phyloP scores from a whole-genome alignment of 1,140 invertebrate genomes.

The Varroa destructor region DNA sequence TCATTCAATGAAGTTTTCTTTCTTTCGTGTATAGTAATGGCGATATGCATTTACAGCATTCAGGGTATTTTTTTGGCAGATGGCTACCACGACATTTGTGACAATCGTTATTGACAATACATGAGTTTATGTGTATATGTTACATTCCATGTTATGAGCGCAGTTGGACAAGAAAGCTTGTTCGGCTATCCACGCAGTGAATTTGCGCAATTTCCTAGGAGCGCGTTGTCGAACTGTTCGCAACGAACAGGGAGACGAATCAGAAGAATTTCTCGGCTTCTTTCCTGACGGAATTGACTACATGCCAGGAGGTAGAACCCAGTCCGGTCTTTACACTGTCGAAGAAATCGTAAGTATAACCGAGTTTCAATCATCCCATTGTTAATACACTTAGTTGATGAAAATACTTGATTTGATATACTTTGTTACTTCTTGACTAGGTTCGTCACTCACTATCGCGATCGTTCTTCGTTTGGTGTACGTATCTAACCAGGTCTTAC shows the following conservation, averaged over 20 bases:
- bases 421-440: background rate
- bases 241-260: constrained; percentile 92
- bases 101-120: no score
- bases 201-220: constrained; percentile 85
- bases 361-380: background rate
- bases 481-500: no score
- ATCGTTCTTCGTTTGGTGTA: no score
- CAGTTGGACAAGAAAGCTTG: constrained; percentile 94
- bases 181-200: constrained; percentile 96
- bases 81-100: no score
- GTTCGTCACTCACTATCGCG: no score
- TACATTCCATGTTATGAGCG: background rate
- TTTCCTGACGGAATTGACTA: constrained; percentile 88
- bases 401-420: constrained; percentile 33
- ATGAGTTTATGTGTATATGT: no score
- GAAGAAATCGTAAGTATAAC: constrained; percentile 60
- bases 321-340: constrained; percentile 92
- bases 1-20: no score
- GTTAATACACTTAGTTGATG: constrained; percentile 19
- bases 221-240: constrained; percentile 90
- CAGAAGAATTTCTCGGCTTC: constrained; percentile 80
- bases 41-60: no score
- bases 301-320: constrained; percentile 87
- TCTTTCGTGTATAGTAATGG: no score
- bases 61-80: no score